Evolutionary conservation across 1,140 invertebrate genomes (phyloP).

Genomic region (Brachionus sp.): DNA sequence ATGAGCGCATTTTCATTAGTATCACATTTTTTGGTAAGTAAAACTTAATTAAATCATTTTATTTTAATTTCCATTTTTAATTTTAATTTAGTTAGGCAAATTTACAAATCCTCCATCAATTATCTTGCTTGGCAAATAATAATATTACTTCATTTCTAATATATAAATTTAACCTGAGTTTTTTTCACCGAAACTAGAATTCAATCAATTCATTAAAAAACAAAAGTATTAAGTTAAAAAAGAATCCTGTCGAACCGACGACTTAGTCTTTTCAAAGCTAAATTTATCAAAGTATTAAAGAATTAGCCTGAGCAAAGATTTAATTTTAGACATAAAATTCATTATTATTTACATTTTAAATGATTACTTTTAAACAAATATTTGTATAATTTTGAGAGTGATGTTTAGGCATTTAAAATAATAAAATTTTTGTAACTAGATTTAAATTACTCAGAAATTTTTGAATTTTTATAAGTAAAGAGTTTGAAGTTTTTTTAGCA

Average conservation of each 20-base stretch:
- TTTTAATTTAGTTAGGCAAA: background rate
- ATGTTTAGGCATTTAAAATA: background rate
- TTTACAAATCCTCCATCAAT: background rate
- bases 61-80: background rate
- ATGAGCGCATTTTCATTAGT: background rate
- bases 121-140: background rate
- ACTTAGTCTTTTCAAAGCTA: background rate
- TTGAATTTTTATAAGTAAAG: too few relatives aligned
- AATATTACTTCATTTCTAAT: background rate
- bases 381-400: background rate
- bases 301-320: background rate
- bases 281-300: background rate
- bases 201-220: too few relatives aligned
- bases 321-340: background rate
- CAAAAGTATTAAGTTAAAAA: too few relatives aligned
- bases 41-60: background rate
- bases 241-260: background rate
- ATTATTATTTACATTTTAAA: background rate
- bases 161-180: background rate
- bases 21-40: background rate
- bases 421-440: too few relatives aligned
- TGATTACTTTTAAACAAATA: background rate
- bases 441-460: too few relatives aligned
- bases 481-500: too few relatives aligned
- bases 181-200: background rate